phyloP scores from a whole-genome alignment of 2,113 vertebrate species.

The Gymnogyps californianus region DNA sequence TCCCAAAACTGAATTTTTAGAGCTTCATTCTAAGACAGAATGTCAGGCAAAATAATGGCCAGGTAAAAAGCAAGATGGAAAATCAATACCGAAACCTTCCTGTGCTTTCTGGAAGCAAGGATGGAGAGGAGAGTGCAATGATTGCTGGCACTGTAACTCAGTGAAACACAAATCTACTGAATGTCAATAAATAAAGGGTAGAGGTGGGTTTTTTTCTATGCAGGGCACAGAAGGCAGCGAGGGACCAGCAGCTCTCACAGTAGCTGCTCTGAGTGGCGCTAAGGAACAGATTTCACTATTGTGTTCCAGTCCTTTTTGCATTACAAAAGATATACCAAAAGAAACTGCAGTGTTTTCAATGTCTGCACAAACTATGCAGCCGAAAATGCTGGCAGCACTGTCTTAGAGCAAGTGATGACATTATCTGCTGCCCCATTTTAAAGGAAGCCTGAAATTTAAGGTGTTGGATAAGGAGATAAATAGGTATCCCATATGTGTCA shows the following conservation, averaged over 20 bases:
- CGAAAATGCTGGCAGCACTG: background rate
- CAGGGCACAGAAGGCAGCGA: background rate
- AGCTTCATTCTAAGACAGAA: background rate
- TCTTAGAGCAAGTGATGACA: background rate
- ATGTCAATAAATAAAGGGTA: background rate
- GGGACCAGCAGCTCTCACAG: background rate
- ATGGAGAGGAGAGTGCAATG: background rate
- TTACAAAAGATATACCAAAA: background rate
- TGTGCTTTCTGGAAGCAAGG: background rate
- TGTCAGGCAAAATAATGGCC: background rate
- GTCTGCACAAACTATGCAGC: background rate
- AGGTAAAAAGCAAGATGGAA: background rate
- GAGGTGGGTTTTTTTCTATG: background rate
- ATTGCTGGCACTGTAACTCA: background rate
- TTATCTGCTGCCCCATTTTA: background rate
- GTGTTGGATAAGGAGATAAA: background rate
- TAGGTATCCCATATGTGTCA: background rate
- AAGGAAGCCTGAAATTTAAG: background rate
- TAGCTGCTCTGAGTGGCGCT: background rate
- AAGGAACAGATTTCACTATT: background rate
- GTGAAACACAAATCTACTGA: background rate
- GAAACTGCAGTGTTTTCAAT: background rate
- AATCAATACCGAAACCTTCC: background rate
- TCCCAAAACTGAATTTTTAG: background rate
- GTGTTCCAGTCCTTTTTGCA: background rate